Conservation (phyloP, 2,888 invertebrate species). For the Euzophera pinguis region DNA sequence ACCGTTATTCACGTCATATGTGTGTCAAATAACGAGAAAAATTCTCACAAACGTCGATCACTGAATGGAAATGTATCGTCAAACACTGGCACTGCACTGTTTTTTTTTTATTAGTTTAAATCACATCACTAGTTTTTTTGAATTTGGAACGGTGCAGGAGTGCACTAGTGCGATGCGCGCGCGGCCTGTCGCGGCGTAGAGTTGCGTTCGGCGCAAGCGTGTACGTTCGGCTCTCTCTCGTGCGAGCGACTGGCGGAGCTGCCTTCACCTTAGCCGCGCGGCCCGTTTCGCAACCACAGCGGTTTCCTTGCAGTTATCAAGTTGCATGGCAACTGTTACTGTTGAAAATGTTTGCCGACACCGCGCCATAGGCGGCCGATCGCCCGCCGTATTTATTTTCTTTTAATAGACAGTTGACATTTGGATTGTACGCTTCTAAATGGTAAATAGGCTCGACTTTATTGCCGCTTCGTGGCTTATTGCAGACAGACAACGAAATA, state of each 20-base stretch:
- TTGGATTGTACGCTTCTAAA: conserved; percentile 6
- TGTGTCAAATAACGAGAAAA: conserved; percentile 69
- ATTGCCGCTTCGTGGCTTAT: background rate
- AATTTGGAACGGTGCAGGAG: conserved; percentile 42
- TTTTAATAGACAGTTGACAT: conserved; percentile 8
- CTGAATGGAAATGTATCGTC: conserved; percentile 35
- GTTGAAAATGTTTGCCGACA: conserved; percentile 24
- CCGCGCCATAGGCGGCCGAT: conserved; percentile 15
- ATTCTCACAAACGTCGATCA: conserved; percentile 52
- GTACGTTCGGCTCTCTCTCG: conserved; percentile 63
- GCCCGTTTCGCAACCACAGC: conserved; percentile 64
- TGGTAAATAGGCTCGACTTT: conserved; percentile 2
- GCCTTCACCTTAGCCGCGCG: conserved; percentile 61
- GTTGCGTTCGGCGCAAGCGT: conserved; percentile 43
- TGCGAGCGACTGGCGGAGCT: conserved; percentile 62
- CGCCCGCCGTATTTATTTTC: conserved; percentile 9
- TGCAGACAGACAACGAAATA: conserved; percentile 4
- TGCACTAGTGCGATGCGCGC: conserved; percentile 31
- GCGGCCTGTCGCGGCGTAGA: conserved; percentile 28
- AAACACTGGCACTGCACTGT: conserved; percentile 58
- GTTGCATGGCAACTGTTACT: conserved; percentile 74
- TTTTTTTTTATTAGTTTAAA: conserved; percentile 29
- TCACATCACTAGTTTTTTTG: conserved; percentile 24
- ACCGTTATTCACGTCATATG: conserved; percentile 77
- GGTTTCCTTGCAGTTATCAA: conserved; percentile 68